Evolutionary conservation across 2,888 invertebrate species (phyloP), one percentile per base, ranked within the genome.

Genomic region (Orchesella flavescens): DNA sequence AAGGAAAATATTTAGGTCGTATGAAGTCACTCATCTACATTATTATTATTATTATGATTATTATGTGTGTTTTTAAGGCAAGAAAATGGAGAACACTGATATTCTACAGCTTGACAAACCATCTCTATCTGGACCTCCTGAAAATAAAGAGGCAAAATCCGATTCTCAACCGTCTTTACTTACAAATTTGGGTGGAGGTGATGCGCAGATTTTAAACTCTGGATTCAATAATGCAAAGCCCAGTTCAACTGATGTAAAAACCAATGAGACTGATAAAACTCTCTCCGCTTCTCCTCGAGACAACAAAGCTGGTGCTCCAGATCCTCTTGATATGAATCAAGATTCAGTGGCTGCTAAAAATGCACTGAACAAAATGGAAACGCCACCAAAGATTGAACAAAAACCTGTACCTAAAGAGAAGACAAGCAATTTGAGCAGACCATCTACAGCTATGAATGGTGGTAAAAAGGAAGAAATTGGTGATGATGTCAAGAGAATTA

Each of bases 391-490:
- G 12, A 13, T 63, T 12, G 63, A 63, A 4, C 23, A 13, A 13
- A 63, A 24, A 15, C 10, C 12, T 24, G 15, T 34, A 34, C 34
- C 63, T 34, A 34, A 12, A 53, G 53, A 53, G 10, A 53, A 53
- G n/a, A 53, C n/a, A 2, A 53, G n/a, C 10, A 53, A 10, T n/a
- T 3, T 57, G 19, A 57, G 19, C 19, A 57, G 57, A 57, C n/a
- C 19, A n/a, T 7, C 12, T 24, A 24, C 23, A 23, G 71, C 44
- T 44, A 4, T 46, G 1, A 55, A 71, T 43, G 63, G 49, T 10
- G 69, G 61, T 1, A 66, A 57, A 24, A 69, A 71, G 46, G 78
- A 78, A 19, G 78, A 69, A 71, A 74, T 84, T 69, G 84, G 84
- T 0, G 78, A 84, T 5, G 84, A 84, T 46, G 84, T 84, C 1